Evolutionary conservation across 2,113 vertebrate genomes (phyloP), one percentile per base, ranked within the genome.

Genomic region (Ictidomys tridecemlineatus): DNA sequence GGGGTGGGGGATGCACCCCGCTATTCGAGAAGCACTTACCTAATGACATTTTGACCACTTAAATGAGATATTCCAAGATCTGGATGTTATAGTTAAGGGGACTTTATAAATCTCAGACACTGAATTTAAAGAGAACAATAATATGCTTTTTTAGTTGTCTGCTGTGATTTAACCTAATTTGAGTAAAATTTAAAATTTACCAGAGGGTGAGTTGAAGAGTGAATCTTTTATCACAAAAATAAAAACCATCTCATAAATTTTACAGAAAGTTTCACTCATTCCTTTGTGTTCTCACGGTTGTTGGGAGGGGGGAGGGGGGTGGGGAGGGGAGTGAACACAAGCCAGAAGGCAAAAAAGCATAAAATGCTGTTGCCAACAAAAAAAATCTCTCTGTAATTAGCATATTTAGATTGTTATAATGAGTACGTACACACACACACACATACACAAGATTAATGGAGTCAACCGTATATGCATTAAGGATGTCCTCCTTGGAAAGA

Each of bases 121-220:
- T 58, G 48, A 93, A 94, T 92, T 73, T 42, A 83, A 94, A 58
- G 79, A 96, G 51, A 89, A 42, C 78, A 96, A 95, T 42, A 89
- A 80, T 88, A 61, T 94, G 79, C 56, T 39, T 77, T 97, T 96
- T 95, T 89, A 94, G 91, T 89, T 91, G 61, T 89, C 89, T 95
- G 89, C 90, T 97, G 96, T 89, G 94, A 95, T 97, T 96, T 96
- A 98, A 97, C 86, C 96, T 94, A 96, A 97, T 95, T 94, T 92
- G 72, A 91, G 72, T 85, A 95, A 97, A 89, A 97, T 94, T 90
- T 95, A 83, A 96, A 95, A 88, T 94, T 96, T 94, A 93, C 76
- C 61, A 85, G 94, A 96, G 94, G 93, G 65, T 88, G 1, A 84
- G 48, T 94, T 89, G 79, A 97, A 97, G 79, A 96, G 30, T 72